phyloP scores from a whole-genome alignment of 2,888 invertebrate species.

The Eristalis tenax region DNA sequence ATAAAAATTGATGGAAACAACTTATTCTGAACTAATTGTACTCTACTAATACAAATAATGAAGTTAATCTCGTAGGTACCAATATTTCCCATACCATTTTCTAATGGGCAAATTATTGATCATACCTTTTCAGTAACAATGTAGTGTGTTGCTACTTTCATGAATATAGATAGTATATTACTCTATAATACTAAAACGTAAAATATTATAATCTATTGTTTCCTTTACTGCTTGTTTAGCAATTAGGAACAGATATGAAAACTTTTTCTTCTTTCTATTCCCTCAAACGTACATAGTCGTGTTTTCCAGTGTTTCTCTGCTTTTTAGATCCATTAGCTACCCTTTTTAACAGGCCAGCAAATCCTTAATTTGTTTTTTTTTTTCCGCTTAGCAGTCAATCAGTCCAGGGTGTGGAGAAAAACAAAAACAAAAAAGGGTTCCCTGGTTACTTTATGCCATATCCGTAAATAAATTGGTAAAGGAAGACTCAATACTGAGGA shows the following conservation, averaged over 20 bases:
- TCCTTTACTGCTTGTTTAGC: slow-evolving; percentile 57
- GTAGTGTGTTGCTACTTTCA: too few relatives aligned
- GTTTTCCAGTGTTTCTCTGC: slow-evolving; percentile 12
- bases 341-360: slow-evolving; percentile 46
- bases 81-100: too few relatives aligned
- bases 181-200: not conserved
- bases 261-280: slow-evolving; percentile 21
- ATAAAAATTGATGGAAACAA: too few relatives aligned
- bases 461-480: not conserved
- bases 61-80: too few relatives aligned
- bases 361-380: slow-evolving; percentile 63
- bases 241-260: slow-evolving; percentile 64
- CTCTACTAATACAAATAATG: too few relatives aligned
- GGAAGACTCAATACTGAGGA: not conserved
- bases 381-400: slow-evolving; percentile 5
- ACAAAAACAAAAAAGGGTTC: slow-evolving; percentile 24
- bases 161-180: not conserved
- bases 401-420: slow-evolving; percentile 11
- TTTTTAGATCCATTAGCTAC: slow-evolving; percentile 56
- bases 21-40: too few relatives aligned
- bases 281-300: not conserved
- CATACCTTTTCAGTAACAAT: too few relatives aligned
- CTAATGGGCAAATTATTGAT: too few relatives aligned
- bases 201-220: not conserved
- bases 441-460: not conserved